Evolutionary conservation across 2,888 invertebrate genomes (phyloP).

Genomic region (Teleiodes luculella): DNA sequence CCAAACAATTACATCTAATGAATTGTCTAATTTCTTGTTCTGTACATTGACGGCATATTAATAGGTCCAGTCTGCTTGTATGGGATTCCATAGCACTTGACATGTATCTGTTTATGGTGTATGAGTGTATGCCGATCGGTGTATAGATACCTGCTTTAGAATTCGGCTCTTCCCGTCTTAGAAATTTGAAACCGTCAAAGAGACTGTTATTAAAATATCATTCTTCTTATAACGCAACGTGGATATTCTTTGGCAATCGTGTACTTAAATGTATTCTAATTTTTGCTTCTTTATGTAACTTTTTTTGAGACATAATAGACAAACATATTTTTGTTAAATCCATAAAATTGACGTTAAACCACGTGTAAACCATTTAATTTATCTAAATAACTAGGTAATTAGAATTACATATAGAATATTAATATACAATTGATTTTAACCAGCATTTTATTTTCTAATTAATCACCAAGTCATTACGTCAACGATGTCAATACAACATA

Average conservation of each 20-base stretch:
- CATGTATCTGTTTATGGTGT: slow-evolving; percentile 24
- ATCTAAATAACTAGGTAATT: too few relatives aligned
- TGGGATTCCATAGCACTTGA: slow-evolving; percentile 33
- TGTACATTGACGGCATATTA: slow-evolving; percentile 56
- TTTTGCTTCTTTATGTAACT: not conserved
- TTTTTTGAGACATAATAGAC: too few relatives aligned
- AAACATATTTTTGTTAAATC: too few relatives aligned
- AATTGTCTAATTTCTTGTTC: slow-evolving; percentile 66
- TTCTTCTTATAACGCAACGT: not conserved
- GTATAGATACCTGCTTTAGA: slow-evolving; percentile 26
- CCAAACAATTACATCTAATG: slow-evolving; percentile 69
- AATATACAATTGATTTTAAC: too few relatives aligned
- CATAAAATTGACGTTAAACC: too few relatives aligned
- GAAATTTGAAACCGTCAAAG: slow-evolving; percentile 22
- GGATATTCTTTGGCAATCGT: not conserved
- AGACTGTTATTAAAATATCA: slow-evolving; percentile 22
- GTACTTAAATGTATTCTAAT: not conserved
- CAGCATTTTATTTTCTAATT: too few relatives aligned
- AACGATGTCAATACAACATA: too few relatives aligned
- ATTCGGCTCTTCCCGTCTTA: slow-evolving; percentile 23
- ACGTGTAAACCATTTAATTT: too few relatives aligned
- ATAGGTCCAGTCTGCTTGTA: slow-evolving; percentile 36
- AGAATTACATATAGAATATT: too few relatives aligned
- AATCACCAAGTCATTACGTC: too few relatives aligned
- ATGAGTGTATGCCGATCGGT: slow-evolving; percentile 22